Evolutionary conservation across 2,113 vertebrate species (phyloP).

Genomic region (Oreochromis niloticus): DNA sequence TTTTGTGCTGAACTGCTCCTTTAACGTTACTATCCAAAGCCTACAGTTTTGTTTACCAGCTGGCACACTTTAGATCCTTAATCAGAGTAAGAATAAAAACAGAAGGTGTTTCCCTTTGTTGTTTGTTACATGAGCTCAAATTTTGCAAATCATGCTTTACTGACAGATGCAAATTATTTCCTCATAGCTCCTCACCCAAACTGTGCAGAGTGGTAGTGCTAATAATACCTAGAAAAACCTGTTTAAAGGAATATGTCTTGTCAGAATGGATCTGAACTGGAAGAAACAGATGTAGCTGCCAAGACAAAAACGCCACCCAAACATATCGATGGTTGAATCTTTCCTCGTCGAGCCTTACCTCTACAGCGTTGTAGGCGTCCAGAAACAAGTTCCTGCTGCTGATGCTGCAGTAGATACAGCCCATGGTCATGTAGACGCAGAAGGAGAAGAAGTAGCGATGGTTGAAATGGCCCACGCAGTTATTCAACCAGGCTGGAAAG

Average conservation of each 20-base stretch:
- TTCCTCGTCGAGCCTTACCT: conserved; percentile 74
- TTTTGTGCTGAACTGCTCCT: not conserved
- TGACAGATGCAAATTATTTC: not conserved
- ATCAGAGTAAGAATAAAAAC: not conserved
- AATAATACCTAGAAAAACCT: not conserved
- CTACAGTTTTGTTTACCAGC: not conserved
- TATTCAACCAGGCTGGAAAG: conserved; percentile 92
- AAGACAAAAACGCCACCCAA: not conserved
- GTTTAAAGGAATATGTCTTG: not conserved
- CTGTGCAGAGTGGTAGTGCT: not conserved
- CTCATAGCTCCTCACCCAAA: not conserved
- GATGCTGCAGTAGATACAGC: conserved; percentile 94
- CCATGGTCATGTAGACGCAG: conserved; percentile 95
- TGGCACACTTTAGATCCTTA: not conserved
- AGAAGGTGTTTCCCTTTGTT: conserved; percentile 5
- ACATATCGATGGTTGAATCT: not conserved
- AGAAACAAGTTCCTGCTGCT: conserved; percentile 86
- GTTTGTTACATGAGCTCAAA: not conserved
- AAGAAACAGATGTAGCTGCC: not conserved
- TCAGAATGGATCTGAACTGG: not conserved
- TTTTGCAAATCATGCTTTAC: not conserved
- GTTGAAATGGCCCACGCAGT: conserved; percentile 97
- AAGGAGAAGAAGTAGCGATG: conserved; percentile 99
- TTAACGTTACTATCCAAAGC: not conserved
- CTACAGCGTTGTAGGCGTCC: conserved; percentile 85